A percentile compares a stretch with the other conserved stretches of the same genome.
phyloP scores from a whole-genome alignment of 2,888 invertebrate species.

The Agonopterix alstromeriana region DNA sequence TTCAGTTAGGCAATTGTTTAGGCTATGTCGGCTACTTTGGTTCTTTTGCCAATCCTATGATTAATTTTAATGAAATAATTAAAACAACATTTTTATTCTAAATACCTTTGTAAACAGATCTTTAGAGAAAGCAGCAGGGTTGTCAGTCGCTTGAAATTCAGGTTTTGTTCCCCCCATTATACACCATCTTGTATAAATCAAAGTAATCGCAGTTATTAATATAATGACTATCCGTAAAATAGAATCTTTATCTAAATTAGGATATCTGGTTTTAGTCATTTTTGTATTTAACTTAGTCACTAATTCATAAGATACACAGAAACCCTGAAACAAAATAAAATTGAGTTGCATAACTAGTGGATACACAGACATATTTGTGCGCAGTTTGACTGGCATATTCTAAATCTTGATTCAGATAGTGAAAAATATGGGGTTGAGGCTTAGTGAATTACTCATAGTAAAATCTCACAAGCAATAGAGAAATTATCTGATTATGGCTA shows the following conservation, averaged over 20 bases:
- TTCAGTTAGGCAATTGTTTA: too few species aligned
- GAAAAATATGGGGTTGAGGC: too few species aligned
- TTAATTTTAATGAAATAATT: background rate
- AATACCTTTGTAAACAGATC: conserved; percentile 79
- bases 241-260: conserved; percentile 11
- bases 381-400: too few species aligned
- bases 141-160: conserved; percentile 90
- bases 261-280: conserved; percentile 3
- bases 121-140: conserved; percentile 91
- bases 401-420: too few species aligned
- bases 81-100: background rate
- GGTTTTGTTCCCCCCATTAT: conserved; percentile 89
- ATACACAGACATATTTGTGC: too few species aligned
- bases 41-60: background rate
- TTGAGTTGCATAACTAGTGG: too few species aligned
- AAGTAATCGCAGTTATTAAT: conserved; percentile 57
- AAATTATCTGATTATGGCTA: too few species aligned
- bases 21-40: too few species aligned
- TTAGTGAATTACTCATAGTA: too few species aligned
- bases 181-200: conserved; percentile 81
- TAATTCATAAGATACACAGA: conserved; percentile 84
- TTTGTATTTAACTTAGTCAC: conserved; percentile 21
- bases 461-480: too few species aligned
- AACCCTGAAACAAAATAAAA: conserved; percentile 53
- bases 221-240: conserved; percentile 72